A percentile compares a stretch with the other conserved stretches of the same genome.
These are phyloP conservation scores for Tetrax tetrax DNA, from an alignment of 2,113 vertebrate species.

Conservation along the genomic window DNA sequence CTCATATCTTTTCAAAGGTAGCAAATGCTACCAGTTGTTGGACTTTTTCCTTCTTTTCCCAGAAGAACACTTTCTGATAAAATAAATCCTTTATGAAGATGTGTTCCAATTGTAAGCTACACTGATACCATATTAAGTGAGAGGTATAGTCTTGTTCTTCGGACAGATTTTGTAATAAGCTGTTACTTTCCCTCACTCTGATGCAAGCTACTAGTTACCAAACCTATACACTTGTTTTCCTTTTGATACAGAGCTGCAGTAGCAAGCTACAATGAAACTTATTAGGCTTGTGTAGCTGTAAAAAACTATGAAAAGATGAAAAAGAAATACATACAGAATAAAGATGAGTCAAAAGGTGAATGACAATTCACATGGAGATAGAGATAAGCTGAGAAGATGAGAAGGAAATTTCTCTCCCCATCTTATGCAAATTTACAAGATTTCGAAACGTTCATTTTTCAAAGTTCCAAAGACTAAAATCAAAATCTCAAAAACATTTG, in stretches of 20 bases:
- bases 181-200: background rate
- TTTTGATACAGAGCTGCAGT: background rate
- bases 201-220: background rate
- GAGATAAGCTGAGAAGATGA: conserved; percentile 24
- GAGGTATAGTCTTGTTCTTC: background rate
- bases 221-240: background rate
- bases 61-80: background rate
- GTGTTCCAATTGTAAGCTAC: background rate
- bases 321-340: background rate
- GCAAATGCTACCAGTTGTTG: rapidly evolving
- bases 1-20: background rate
- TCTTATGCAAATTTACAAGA: conserved; percentile 11
- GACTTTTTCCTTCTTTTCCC: background rate
- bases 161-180: background rate
- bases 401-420: background rate
- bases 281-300: background rate
- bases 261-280: background rate
- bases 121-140: background rate
- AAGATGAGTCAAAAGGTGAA: background rate
- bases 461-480: background rate
- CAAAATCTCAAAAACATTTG: background rate
- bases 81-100: background rate
- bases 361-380: background rate
- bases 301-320: conserved; percentile 5
- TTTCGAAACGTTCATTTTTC: background rate